Evolutionary conservation across 2,113 vertebrate species (phyloP).

Genomic region (Grallaria varia): DNA sequence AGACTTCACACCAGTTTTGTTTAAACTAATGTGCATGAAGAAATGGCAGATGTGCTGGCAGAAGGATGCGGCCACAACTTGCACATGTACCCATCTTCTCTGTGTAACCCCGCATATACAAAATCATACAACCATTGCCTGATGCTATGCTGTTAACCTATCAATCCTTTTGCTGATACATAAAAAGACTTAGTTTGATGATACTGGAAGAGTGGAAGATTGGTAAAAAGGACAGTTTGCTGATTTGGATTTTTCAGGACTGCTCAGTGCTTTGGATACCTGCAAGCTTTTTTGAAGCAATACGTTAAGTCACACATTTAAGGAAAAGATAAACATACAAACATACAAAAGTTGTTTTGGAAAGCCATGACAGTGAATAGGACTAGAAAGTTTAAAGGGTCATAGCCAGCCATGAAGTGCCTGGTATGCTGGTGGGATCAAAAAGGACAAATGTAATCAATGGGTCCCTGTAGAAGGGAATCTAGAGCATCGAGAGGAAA

Average conservation of each 20-base stretch:
- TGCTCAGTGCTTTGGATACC: neutral
- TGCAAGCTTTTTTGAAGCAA: neutral
- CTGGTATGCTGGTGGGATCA: neutral
- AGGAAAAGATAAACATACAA: neutral
- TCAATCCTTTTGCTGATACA: neutral
- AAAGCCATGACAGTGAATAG: neutral
- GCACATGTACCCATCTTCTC: neutral
- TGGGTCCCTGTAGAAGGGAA: neutral
- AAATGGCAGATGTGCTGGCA: neutral
- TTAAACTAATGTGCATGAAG: neutral
- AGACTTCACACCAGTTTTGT: neutral
- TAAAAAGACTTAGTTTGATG: neutral
- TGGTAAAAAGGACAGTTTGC: neutral
- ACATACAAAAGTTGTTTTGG: neutral
- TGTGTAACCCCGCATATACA: neutral
- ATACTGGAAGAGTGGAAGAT: neutral
- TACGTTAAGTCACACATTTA: neutral
- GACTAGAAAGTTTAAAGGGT: neutral
- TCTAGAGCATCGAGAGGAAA: neutral
- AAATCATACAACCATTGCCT: neutral
- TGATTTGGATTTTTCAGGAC: neutral
- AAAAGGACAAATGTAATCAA: neutral
- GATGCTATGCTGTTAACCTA: neutral
- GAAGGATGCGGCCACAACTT: neutral
- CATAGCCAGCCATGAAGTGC: neutral